These are phyloP conservation scores for Asbolus verrucosus DNA, from an alignment of 1,140 invertebrate species.

Conservation along the genomic window DNA sequence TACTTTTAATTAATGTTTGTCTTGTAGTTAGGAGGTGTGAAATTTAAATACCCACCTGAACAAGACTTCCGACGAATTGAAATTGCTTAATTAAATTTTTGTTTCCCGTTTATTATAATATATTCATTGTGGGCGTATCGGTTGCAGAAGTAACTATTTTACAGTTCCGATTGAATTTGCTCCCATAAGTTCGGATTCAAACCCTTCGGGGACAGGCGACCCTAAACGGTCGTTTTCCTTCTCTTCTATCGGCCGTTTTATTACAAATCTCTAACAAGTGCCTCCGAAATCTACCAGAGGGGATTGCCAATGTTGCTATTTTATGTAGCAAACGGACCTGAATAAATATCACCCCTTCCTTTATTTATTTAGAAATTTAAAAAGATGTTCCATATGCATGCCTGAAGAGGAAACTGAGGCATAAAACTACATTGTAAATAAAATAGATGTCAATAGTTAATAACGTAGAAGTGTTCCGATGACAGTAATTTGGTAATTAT, in stretches of 20 bases:
- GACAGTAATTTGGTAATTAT: conserved; percentile 4
- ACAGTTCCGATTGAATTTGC: conserved; percentile 48
- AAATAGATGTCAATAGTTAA: conserved; percentile 1
- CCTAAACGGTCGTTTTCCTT: conserved; percentile 55
- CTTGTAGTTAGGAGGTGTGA: conserved; percentile 8
- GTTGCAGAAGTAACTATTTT: conserved; percentile 27
- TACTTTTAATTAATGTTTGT: neutral
- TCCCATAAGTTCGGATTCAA: conserved; percentile 52
- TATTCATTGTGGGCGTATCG: conserved; percentile 17
- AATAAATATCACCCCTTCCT: conserved; percentile 21
- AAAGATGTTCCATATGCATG: neutral
- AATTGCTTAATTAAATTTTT: conserved; percentile 48
- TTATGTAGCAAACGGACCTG: neutral
- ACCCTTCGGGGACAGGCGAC: conserved; percentile 55
- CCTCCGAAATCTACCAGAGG: conserved; percentile 59
- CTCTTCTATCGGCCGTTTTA: conserved; percentile 56
- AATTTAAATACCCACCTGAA: too few species aligned
- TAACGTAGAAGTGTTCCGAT: too few species aligned
- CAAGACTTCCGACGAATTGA: conserved; percentile 6
- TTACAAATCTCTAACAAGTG: conserved; percentile 57
- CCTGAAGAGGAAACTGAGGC: neutral
- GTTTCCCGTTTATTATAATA: conserved; percentile 1
- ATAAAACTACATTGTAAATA: too few species aligned
- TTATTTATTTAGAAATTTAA: too few species aligned
- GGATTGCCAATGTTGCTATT: conserved; percentile 52